Evolutionary conservation across 2,888 invertebrate genomes (phyloP), one percentile per base, ranked within the genome.

Genomic region (Agrotis puta): DNA sequence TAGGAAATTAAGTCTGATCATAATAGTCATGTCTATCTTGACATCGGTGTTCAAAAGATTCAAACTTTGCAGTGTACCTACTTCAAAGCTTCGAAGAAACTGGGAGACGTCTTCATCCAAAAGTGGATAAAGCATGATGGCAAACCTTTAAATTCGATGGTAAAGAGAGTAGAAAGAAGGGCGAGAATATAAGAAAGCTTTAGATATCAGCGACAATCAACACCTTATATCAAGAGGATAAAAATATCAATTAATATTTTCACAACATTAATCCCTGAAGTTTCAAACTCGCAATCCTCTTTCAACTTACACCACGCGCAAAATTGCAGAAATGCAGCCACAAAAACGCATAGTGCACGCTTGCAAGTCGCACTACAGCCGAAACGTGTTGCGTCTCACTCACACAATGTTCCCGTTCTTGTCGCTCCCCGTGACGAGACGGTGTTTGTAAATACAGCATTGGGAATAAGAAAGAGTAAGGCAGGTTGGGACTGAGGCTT

Each of bases 341-440:
- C 93, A 94, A 94, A 95, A 95, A 94, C 93, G 93, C 94, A 94
- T 94, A 94, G 93, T 91, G 94, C 93, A 94, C 95, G 93, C 91
- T 92, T 92, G 91, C 76, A 72, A 77, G 77, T 83, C 81, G 93
- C 92, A 89, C 90, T 87, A 82, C 71, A 83, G 81, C 91, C 90
- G 84, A 92, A 93, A 90, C 89, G 74, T 84, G 77, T 75, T 79
- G 81, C 76, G 71, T 91, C 90, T 90, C 89, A 74, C 88, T 92
- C 88, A 71, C 82, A 78, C 89, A 74, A 71, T 82, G 66, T 58
- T 48, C 70, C 79, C 75, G 83, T 92, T 91, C 85, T 88, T 89
- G 80, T 93, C 89, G 56, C 81, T 74, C 86, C 75, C 80, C 68
- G 72, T 84, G 83, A 87, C 85, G 85, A 89, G 88, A 75, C 77